Evolutionary conservation across 2,113 vertebrate genomes (phyloP), one percentile per base, ranked within the genome.

Genomic region (Maccullochella peelii): DNA sequence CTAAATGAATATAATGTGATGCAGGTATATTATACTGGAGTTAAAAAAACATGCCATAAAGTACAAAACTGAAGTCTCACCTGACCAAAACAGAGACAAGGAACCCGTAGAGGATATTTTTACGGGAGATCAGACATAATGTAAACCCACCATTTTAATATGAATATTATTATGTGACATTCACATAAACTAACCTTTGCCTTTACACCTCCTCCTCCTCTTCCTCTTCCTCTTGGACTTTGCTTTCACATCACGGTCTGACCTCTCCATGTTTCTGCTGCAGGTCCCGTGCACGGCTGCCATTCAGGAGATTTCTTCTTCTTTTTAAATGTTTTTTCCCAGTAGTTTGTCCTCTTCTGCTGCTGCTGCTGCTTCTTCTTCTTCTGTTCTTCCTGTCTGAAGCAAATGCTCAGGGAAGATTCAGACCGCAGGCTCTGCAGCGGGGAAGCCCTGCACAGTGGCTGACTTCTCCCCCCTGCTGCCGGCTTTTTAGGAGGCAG

Each of bases 131-230:
- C 33, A 36, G n/a, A n/a, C n/a, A n/a, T n/a, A n/a, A n/a, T n/a
- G 33, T 38, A 38, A 40, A 65, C 21, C 21, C 20, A 7, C 38
- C 21, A n/a, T 30, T 7, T 14, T 21, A 50, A 42, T n/a, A 33
- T 25, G 4, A 77, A 23, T 23, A 6, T 18, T 18, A 47, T 1
- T 21, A 5, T 18, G 20, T 10, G 20, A 49, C 27, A 69, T 15
- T 20, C 40, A 30, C 18, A 5, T 18, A 5, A 73, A 30, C 91
- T 63, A 5, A 93, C 91, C 92, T 92, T 87, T 90, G 42, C 71
- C 59, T 84, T 81, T 84, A 25, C 86, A 49, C 83, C 89, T 91
- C 76, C 91, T 89, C 71, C 80, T 90, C 77, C 91, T 91, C 88
- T 7, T 33, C 33, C 33, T 33, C 33, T 44, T 92, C 87, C 91